A percentile compares a stretch with the other conserved stretches of the same genome.
phyloP scores from a whole-genome alignment of 2,113 vertebrate species.

The Lichenostomus cassidix region DNA sequence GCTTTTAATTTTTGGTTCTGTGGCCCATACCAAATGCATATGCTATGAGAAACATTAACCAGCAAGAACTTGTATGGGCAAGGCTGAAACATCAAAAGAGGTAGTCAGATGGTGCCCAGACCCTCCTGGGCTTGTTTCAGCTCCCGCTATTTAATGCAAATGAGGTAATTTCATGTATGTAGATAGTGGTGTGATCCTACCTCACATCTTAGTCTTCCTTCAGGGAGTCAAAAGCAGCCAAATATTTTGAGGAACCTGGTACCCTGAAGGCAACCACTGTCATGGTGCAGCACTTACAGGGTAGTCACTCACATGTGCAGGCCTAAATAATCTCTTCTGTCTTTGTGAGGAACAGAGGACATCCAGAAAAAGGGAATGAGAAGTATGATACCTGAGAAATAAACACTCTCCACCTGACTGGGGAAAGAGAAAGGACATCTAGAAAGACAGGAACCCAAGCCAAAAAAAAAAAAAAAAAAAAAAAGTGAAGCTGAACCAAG shows the following conservation, averaged over 20 bases:
- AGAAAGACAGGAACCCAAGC: background rate
- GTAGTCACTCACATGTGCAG: background rate
- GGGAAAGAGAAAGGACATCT: background rate
- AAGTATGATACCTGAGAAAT: background rate
- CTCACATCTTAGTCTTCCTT: background rate
- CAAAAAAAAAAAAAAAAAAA: background rate
- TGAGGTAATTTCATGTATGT: background rate
- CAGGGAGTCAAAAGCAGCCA: background rate
- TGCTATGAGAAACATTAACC: background rate
- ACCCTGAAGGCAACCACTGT: background rate
- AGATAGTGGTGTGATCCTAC: background rate
- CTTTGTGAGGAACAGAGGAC: background rate
- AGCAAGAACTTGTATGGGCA: background rate
- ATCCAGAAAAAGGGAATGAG: background rate
- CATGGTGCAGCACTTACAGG: background rate
- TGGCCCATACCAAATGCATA: background rate
- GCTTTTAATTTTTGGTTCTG: background rate
- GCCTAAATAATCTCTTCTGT: background rate
- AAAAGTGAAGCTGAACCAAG: background rate
- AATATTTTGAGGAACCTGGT: background rate
- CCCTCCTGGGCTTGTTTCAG: background rate
- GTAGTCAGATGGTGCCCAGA: background rate
- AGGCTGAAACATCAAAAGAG: background rate
- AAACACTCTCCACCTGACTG: background rate
- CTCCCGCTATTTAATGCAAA: constrained; percentile 24